Conservation (phyloP, 2,797 vertebrate species). For the Lemur catta region DNA sequence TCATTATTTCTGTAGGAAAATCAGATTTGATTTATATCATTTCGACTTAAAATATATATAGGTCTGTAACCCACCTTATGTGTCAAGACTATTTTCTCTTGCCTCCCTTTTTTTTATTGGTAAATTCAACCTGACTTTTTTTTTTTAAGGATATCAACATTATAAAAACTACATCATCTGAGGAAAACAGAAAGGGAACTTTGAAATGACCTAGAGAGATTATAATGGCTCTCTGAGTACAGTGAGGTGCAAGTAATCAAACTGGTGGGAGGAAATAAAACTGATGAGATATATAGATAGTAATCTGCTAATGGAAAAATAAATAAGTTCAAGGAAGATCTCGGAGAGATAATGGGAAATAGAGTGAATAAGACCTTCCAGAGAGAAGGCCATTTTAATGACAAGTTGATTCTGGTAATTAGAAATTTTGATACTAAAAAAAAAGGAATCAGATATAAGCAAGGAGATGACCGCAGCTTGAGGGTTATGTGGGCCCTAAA, state of each 20-base stretch:
- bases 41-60: slow-evolving; percentile 49
- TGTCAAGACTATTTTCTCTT: slow-evolving; percentile 40
- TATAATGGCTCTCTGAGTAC: neutral
- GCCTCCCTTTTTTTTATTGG: neutral
- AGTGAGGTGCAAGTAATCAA: slow-evolving; percentile 32
- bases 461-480: neutral
- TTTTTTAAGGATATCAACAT: slow-evolving; percentile 8
- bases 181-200: slow-evolving; percentile 19
- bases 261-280: slow-evolving; percentile 40
- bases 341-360: slow-evolving; percentile 36
- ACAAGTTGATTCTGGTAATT: slow-evolving; percentile 59
- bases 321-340: slow-evolving; percentile 49
- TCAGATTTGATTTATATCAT: slow-evolving; percentile 58
- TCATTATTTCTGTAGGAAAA: slow-evolving; percentile 50
- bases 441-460: slow-evolving; percentile 41
- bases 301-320: slow-evolving; percentile 70
- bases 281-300: slow-evolving; percentile 43
- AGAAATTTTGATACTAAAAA: slow-evolving; percentile 39
- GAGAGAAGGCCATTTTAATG: slow-evolving; percentile 56
- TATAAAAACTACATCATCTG: neutral
- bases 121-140: slow-evolving; percentile 8
- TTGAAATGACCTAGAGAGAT: slow-evolving; percentile 59
- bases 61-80: neutral
- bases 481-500: neutral
- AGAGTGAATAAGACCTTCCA: slow-evolving; percentile 58